These are phyloP conservation scores for Tigriopus californicus DNA, from an alignment of 2,888 invertebrate genomes.

Conservation along the genomic window DNA sequence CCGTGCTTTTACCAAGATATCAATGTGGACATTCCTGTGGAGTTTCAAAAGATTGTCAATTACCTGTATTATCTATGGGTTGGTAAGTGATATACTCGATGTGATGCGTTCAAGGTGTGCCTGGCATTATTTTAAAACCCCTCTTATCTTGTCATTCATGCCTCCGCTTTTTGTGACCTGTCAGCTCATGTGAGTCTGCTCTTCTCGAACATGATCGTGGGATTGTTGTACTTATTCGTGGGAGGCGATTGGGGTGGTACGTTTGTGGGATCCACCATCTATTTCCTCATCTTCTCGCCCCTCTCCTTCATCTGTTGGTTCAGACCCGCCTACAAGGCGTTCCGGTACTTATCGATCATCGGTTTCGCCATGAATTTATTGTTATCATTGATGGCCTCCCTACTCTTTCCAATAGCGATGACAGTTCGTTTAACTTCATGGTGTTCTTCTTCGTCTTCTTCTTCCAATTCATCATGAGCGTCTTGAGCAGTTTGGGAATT, in stretches of 20 bases:
- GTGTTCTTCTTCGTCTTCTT: constrained; percentile 97
- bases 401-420: constrained; percentile 43
- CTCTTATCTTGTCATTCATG: background rate
- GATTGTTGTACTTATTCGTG: constrained; percentile 49
- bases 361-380: background rate
- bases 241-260: constrained; percentile 33
- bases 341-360: constrained; percentile 37
- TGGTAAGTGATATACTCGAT: constrained; percentile 45
- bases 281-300: constrained; percentile 74
- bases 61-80: constrained; percentile 91
- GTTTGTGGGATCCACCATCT: constrained; percentile 74
- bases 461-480: constrained; percentile 74
- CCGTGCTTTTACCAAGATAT: constrained; percentile 99
- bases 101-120: background rate
- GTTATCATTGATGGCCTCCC: background rate
- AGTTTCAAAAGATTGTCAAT: constrained; percentile 89
- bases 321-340: constrained; percentile 95
- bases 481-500: constrained; percentile 74
- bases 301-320: constrained; percentile 98
- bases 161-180: constrained; percentile 28
- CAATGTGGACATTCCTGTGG: constrained; percentile 89
- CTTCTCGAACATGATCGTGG: constrained; percentile 65
- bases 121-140: background rate
- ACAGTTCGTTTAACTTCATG: constrained; percentile 99
- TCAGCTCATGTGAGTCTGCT: constrained; percentile 74